Base-by-base conservation (phyloP, 2,113 vertebrate species). In the Vanacampus margaritifer region DNA sequence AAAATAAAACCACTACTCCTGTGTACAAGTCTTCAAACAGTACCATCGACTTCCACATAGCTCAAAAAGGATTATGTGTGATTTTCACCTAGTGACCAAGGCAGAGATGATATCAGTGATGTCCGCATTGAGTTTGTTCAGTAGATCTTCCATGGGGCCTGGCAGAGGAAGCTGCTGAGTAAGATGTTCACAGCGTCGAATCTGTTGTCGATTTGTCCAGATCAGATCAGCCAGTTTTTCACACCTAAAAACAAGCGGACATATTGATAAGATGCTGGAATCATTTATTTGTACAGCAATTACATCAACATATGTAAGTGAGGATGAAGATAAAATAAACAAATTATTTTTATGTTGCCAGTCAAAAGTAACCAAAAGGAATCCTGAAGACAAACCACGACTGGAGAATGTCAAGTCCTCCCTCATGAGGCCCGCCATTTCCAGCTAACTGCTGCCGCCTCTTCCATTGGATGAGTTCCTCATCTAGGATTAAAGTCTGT, bases 161-260 rank as follows among this genome's bases (percentile, higher is more conserved):
- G 95, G 93, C 73, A 98, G 94, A 0, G 96, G 95, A 67, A 98
- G 91, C 88, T 98, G 96, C 84, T 97, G 95, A 48, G 95, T 95
- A 19, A 98, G 81, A 82, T 98, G 96, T 86, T 97, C 95, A 0
- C 94, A 95, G 23, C 95, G 90, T 23, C 95, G 91, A 73, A 97
- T 96, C 92, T 98, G 96, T 88, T 98, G 96, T 73, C 96, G 89
- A 87, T 98, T 98, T 91, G 98, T 96, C 95, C 96, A 97, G 83
- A 98, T 96, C 71, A 95, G 92, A 83, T 98, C 95, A 0, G 96
- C 95, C 87, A 98, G 82, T 88, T 98, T 98, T 90, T 98, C 96
- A 36, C 96, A 98, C 96, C 95, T 98, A 43, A 5, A 39, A 37
- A 41, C 3, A 36, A 66, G 41, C 32, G 3, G 3, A 65, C 26